phyloP scores from a whole-genome alignment of 2,888 invertebrate species.

The Cerceris rybyensis region DNA sequence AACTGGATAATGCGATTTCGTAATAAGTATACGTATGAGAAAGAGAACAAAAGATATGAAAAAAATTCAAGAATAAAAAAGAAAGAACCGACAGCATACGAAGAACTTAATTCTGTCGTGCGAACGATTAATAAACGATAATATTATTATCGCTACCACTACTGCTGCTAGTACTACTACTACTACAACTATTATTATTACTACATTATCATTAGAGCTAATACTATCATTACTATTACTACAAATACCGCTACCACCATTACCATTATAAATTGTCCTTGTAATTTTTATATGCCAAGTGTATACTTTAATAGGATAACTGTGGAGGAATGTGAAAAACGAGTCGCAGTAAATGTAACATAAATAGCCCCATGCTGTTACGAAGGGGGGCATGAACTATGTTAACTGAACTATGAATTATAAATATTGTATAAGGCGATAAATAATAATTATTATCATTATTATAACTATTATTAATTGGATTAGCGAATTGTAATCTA shows the following conservation, averaged over 20 bases:
- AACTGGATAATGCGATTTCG: constrained; percentile 42
- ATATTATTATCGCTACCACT: constrained; percentile 57
- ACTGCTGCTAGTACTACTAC: constrained; percentile 58
- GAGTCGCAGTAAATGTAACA: constrained; percentile 60
- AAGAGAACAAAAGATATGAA: constrained; percentile 19
- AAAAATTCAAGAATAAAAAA: constrained; percentile 10
- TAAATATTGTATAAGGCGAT: constrained; percentile 71
- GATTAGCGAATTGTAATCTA: constrained; percentile 59
- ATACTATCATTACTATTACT: constrained; percentile 59
- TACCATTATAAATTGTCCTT: constrained; percentile 72
- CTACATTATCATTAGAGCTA: constrained; percentile 56
- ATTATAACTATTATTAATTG: constrained; percentile 62
- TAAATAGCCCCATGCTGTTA: too few relatives aligned
- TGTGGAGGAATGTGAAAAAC: constrained; percentile 15
- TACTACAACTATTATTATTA: constrained; percentile 50
- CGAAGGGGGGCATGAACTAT: constrained; percentile 51
- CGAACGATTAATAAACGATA: constrained; percentile 53
- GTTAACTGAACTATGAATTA: constrained; percentile 69
- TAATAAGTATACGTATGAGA: constrained; percentile 54
- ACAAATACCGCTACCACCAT: constrained; percentile 58
- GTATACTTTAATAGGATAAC: constrained; percentile 70
- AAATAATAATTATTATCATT: constrained; percentile 69
- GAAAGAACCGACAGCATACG: constrained; percentile 23
- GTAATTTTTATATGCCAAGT: constrained; percentile 77
- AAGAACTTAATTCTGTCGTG: constrained; percentile 53